phyloP scores from a whole-genome alignment of 2,888 invertebrate genomes.

The Gisinianus flammeolus region DNA sequence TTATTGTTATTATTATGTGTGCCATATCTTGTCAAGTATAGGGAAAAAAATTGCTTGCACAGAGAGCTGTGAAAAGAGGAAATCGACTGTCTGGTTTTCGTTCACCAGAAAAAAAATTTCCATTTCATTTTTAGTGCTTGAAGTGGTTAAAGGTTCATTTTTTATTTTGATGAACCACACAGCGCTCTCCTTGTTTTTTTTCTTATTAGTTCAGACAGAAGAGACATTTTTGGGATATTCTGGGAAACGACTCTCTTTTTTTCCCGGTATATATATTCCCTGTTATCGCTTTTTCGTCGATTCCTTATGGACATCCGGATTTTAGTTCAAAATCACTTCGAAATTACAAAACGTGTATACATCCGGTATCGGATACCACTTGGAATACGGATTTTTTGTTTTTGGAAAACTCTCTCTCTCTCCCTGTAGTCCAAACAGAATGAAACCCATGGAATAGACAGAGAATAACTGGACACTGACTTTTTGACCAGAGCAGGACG shows the following conservation, averaged over 20 bases:
- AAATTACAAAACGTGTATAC: too few relatives aligned
- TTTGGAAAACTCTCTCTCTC: too few relatives aligned
- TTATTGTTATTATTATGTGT: slow-evolving; percentile 32
- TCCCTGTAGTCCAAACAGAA: too few relatives aligned
- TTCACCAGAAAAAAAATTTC: slow-evolving; percentile 10
- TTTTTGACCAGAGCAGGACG: slow-evolving; percentile 58
- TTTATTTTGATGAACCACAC: neutral
- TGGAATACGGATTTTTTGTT: too few relatives aligned
- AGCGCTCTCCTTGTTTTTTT: slow-evolving; percentile 38
- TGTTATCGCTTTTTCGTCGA: neutral
- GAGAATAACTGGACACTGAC: slow-evolving; percentile 47
- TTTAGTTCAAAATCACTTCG: neutral
- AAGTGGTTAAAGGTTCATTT: neutral
- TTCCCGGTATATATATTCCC: neutral
- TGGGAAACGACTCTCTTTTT: too few relatives aligned
- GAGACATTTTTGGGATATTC: too few relatives aligned
- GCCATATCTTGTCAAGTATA: slow-evolving; percentile 17
- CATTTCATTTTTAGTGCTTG: slow-evolving; percentile 32
- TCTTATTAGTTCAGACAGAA: neutral
- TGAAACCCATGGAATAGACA: too few relatives aligned
- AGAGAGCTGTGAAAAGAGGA: slow-evolving; percentile 15
- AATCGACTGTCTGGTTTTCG: slow-evolving; percentile 16
- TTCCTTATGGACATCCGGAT: slow-evolving; percentile 33
- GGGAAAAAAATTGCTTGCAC: slow-evolving; percentile 5
- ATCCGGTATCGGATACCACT: too few relatives aligned